phyloP scores from a whole-genome alignment of 2,888 invertebrate species.

The Linnaemya tessellans region DNA sequence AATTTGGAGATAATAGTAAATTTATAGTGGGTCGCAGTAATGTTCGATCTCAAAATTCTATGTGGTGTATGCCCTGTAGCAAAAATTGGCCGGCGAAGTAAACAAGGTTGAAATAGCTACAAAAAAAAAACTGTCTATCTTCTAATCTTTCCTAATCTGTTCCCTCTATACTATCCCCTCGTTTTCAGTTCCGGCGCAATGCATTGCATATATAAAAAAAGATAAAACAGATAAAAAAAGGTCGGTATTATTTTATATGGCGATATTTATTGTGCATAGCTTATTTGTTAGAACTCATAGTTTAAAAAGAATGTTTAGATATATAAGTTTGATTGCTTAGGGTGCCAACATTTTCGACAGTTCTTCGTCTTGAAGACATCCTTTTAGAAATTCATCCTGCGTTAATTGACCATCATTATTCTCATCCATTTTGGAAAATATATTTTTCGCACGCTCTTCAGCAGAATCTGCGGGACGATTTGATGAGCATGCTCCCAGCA shows the following conservation, averaged over 20 bases:
- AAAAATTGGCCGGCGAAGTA: too few species aligned
- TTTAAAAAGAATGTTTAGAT: constrained; percentile 54
- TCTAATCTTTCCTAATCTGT: too few species aligned
- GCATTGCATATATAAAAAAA: too few species aligned
- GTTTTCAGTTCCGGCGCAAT: too few species aligned
- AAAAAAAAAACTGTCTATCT: too few species aligned
- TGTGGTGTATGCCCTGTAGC: too few species aligned
- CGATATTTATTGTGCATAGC: constrained; percentile 65
- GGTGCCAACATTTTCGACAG: constrained; percentile 97
- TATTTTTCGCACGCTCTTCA: constrained; percentile 98
- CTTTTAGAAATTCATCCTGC: constrained; percentile 98
- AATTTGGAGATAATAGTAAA: too few species aligned
- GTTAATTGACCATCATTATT: constrained; percentile 99
- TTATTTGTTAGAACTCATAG: constrained; percentile 48
- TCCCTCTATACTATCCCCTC: too few species aligned
- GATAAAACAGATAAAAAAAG: too few species aligned
- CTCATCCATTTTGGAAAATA: constrained; percentile 99
- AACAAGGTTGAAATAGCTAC: too few species aligned
- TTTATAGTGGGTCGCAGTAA: too few species aligned
- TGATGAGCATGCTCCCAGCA: constrained; percentile 98
- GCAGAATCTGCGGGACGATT: constrained; percentile 97
- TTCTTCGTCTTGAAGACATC: constrained; percentile 98
- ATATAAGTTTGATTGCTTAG: constrained; percentile 84
- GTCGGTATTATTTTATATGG: constrained; percentile 2
- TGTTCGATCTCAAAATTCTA: too few species aligned